These are phyloP conservation scores for Neodontobutis hainanensis DNA, from an alignment of 2,113 vertebrate genomes.

Conservation along the genomic window DNA sequence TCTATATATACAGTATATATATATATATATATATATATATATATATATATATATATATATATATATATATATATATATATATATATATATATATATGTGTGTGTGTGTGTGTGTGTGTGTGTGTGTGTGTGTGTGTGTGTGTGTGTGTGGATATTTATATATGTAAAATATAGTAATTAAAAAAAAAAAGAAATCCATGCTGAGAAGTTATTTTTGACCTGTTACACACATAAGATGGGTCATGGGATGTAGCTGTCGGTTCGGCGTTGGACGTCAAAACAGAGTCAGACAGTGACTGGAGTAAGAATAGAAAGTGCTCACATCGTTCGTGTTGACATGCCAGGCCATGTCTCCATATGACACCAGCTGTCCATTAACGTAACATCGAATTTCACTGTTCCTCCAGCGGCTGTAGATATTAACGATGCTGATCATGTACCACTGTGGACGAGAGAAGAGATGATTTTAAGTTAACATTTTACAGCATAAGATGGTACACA, in stretches of 20 bases:
- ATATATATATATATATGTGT: no score
- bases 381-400: conserved; percentile 98
- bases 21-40: no score
- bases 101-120: no score
- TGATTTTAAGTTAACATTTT: background rate
- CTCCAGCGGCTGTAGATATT: conserved; percentile 99
- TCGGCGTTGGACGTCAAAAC: conserved; percentile 10
- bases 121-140: no score
- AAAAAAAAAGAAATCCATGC: no score
- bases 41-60: no score
- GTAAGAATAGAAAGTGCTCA: conserved; percentile 72
- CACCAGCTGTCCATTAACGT: conserved; percentile 97
- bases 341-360: conserved; percentile 99
- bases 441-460: conserved; percentile 74
- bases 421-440: conserved; percentile 99
- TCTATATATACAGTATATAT: no score
- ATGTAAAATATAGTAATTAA: no score
- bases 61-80: no score
- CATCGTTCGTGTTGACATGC: conserved; percentile 98
- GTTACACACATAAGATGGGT: background rate
- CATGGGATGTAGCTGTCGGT: conserved; percentile 5
- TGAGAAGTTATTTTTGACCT: background rate
- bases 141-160: no score
- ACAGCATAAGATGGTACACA: no score
- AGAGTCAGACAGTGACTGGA: background rate